phyloP scores from a whole-genome alignment of 1,140 invertebrate genomes.

The Heliconius hermathena region DNA sequence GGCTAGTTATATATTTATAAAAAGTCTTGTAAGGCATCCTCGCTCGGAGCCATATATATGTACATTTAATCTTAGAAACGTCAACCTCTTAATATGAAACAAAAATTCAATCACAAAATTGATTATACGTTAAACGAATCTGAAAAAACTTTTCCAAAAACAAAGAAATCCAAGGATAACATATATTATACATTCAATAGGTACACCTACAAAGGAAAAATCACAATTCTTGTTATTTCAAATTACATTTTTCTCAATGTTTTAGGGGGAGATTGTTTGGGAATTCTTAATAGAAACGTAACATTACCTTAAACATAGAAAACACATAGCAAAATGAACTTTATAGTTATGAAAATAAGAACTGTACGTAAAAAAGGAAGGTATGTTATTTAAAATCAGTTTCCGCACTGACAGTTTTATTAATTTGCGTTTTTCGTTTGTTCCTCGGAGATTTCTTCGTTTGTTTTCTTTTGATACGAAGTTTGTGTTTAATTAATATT shows the following conservation, averaged over 20 bases:
- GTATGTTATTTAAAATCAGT: conserved; percentile 47
- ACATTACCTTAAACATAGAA: conserved; percentile 45
- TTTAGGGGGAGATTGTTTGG: conserved; percentile 60
- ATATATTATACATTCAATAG: conserved; percentile 38
- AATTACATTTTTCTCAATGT: conserved; percentile 68
- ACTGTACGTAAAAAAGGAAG: conserved; percentile 22
- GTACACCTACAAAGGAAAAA: conserved; percentile 36
- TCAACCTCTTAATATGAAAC: background rate
- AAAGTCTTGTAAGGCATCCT: background rate
- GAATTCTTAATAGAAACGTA: conserved; percentile 67
- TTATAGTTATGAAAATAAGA: conserved; percentile 41
- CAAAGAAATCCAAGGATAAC: background rate
- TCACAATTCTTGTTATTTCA: conserved; percentile 57
- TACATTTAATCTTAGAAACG: background rate
- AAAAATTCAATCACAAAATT: conserved; percentile 14
- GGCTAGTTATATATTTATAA: background rate
- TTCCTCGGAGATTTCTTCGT: conserved; percentile 45
- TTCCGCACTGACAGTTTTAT: conserved; percentile 60
- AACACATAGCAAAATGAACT: conserved; percentile 41
- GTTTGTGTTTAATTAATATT: conserved; percentile 24
- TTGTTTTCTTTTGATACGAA: conserved; percentile 42
- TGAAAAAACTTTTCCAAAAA: conserved; percentile 11
- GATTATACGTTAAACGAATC: conserved; percentile 14
- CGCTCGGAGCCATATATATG: background rate
- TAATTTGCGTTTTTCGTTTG: conserved; percentile 61